A percentile compares a stretch with the other conserved stretches of the same genome.
Conservation (phyloP, 1,140 invertebrate species). For the Drosophila neocordata region DNA sequence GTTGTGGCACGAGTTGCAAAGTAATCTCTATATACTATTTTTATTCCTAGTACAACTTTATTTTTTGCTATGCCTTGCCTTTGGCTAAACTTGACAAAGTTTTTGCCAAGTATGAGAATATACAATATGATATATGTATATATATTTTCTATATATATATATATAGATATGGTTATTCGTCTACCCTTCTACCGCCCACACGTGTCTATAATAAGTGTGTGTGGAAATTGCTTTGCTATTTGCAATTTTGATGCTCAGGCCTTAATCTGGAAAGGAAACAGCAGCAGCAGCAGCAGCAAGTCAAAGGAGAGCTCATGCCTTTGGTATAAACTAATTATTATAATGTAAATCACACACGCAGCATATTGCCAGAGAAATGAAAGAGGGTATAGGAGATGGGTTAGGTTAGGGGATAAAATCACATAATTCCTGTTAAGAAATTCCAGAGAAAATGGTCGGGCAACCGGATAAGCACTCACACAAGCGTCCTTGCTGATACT, state of each 20-base stretch:
- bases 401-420: not conserved
- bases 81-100: no score
- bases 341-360: constrained; percentile 63
- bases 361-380: not conserved
- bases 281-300: not conserved
- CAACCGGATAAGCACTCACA: constrained; percentile 14
- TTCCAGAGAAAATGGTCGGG: not conserved
- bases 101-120: no score
- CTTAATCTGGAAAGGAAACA: constrained; percentile 5
- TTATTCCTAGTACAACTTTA: no score
- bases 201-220: constrained; percentile 62
- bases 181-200: constrained; percentile 20
- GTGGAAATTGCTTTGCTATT: constrained; percentile 65
- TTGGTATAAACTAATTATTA: constrained; percentile 65
- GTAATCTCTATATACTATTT: no score
- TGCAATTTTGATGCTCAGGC: constrained; percentile 60
- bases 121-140: no score
- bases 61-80: no score
- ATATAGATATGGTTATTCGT: no score
- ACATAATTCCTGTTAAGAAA: constrained; percentile 16
- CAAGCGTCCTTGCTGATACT: not conserved
- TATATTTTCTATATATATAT: no score
- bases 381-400: not conserved
- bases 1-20: constrained; percentile 57
- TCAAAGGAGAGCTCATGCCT: constrained; percentile 35